Evolutionary conservation across 2,888 invertebrate species (phyloP), one percentile per base, ranked within the genome.

Genomic region (Melangyna quadrimaculata): DNA sequence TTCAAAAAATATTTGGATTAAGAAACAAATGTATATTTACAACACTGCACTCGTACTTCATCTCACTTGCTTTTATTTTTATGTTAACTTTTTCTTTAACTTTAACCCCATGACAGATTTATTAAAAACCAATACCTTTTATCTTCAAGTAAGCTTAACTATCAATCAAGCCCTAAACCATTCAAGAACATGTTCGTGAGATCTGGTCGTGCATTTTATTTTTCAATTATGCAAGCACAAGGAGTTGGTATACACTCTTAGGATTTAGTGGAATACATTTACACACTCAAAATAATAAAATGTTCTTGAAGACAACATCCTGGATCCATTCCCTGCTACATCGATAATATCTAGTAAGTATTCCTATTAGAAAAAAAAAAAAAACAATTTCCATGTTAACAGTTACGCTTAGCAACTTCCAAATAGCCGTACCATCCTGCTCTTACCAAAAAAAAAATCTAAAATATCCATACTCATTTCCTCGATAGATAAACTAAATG

Each of bases 401-500:
- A 61, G 72, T 70, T 29, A 40, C 67, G 71, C 75, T 61, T 80
- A 37, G 67, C 65, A 77, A 80, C 75, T 53, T 22, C n/a, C 71
- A 80, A 75, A 84, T 61, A 59, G 65, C 59, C 70, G 48, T 59
- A 29, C 61, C 84, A 80, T 53, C 69, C 51, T 80, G 65, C 17
- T 45, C 29, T 19, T 65, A 7, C 12, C 29, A 3, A 4, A 43
- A n/a, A 40, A n/a, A n/a, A 32, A 29, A n/a, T n/a, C n/a, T 32
- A 7, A 27, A 29, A 53, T 24, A 59, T 57, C 35, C 59, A n/a
- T n/a, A 57, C 71, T 67, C 71, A 77, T 77, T 75, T 75, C 75
- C 80, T 72, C 75, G 24, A 55, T 35, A 75, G 59, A 69, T 75
- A 75, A 67, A 67, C 69, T 69, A 77, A 84, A 84, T 80, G 67